These are phyloP conservation scores for Acleris sparsana DNA, from an alignment of 2,888 invertebrate species.

Conservation along the genomic window DNA sequence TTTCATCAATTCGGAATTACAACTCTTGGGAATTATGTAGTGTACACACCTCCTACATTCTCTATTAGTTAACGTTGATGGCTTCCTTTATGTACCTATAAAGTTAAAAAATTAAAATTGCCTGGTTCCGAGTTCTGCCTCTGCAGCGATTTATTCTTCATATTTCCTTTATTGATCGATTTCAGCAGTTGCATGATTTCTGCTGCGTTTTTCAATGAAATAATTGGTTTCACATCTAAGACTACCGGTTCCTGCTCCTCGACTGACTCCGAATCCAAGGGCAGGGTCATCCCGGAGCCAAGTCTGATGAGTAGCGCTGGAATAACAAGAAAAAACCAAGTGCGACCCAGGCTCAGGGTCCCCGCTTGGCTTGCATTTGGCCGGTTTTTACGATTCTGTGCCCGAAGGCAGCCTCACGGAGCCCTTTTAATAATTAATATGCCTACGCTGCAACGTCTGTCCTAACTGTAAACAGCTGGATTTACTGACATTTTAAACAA, in stretches of 20 bases:
- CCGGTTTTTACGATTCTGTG: neutral
- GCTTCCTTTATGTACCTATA: no score
- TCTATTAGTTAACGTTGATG: no score
- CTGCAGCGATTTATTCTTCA: neutral
- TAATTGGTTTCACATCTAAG: neutral
- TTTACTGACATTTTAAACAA: no score
- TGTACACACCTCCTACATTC: no score
- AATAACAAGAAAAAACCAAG: neutral
- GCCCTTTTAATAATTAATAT: no score
- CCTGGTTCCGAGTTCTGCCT: neutral
- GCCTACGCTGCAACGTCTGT: no score
- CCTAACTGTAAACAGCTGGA: no score
- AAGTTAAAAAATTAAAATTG: neutral
- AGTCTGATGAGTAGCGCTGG: neutral
- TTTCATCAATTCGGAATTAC: no score
- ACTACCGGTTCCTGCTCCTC: neutral
- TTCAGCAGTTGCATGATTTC: neutral
- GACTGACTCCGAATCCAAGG: neutral
- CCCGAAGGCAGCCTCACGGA: no score
- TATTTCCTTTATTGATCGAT: neutral
- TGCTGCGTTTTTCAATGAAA: slow-evolving; percentile 1
- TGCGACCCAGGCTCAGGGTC: no score
- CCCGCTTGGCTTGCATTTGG: neutral
- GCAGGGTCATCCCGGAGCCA: neutral
- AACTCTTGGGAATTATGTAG: no score